These are phyloP conservation scores for Helobdella robusta DNA, from an alignment of 2,888 invertebrate species.

Conservation along the genomic window DNA sequence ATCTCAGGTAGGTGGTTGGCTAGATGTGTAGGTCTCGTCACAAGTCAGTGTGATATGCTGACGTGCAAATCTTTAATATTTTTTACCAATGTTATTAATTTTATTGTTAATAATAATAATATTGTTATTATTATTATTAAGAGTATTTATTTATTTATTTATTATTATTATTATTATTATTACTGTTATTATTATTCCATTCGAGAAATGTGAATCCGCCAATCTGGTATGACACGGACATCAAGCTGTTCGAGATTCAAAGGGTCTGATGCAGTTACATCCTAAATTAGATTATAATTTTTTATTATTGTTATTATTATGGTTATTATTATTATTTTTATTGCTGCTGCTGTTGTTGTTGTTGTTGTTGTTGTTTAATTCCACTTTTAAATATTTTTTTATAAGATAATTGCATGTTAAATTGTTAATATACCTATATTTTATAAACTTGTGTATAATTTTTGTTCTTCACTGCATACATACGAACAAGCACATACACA, in stretches of 20 bases:
- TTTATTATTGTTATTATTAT: slow-evolving; percentile 6
- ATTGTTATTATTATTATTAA: neutral
- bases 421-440: too few relatives aligned
- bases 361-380: neutral
- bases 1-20: slow-evolving; percentile 64
- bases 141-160: neutral
- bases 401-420: too few relatives aligned
- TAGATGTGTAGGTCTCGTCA: neutral
- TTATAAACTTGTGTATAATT: too few relatives aligned
- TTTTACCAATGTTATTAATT: neutral
- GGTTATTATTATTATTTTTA: neutral
- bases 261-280: too few relatives aligned
- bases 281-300: neutral
- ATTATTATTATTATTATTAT: neutral
- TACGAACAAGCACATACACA: too few relatives aligned
- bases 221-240: slow-evolving; percentile 98
- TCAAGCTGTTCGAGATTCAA: slow-evolving; percentile 96
- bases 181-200: neutral
- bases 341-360: neutral
- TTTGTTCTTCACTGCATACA: too few relatives aligned
- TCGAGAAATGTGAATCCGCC: slow-evolving; percentile 90
- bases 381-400: neutral
- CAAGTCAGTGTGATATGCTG: neutral
- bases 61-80: neutral
- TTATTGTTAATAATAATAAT: neutral